Percentiles rank a stretch among this genome's conserved stretches.
Evolutionary conservation across 2,113 vertebrate genomes (phyloP).

Genomic region (Coracopsis vasa): DNA sequence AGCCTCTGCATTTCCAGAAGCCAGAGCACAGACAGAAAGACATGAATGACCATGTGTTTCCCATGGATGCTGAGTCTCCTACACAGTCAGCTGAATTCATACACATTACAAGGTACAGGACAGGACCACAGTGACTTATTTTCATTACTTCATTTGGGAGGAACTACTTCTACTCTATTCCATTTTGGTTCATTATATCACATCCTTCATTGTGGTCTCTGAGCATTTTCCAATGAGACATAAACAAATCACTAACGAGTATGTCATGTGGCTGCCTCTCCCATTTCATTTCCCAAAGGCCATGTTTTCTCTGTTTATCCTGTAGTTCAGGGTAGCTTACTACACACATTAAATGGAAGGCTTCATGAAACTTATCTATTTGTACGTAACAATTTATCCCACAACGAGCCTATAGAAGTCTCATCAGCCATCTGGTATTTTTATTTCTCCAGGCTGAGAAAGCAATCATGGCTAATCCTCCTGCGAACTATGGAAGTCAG

Average conservation of each 20-base stretch:
- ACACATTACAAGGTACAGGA: neutral
- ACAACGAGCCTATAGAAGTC: slow-evolving; percentile 40
- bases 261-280: slow-evolving; percentile 43
- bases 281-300: slow-evolving; percentile 39
- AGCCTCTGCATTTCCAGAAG: neutral
- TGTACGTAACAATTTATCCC: slow-evolving; percentile 32
- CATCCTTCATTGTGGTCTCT: neutral
- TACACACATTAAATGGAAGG: slow-evolving; percentile 7
- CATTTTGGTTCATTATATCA: neutral
- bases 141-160: slow-evolving; percentile 44
- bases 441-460: slow-evolving; percentile 73
- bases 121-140: neutral
- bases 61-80: neutral
- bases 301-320: slow-evolving; percentile 1
- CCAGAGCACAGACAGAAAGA: neutral
- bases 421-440: slow-evolving; percentile 68
- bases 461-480: slow-evolving; percentile 65
- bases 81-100: neutral
- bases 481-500: slow-evolving; percentile 64
- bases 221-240: slow-evolving; percentile 49
- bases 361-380: slow-evolving; percentile 50
- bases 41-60: neutral
- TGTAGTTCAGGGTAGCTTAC: neutral
- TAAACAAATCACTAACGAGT: slow-evolving; percentile 43
- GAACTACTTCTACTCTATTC: neutral